These are phyloP conservation scores for Cyrtodaria siliqua DNA, from an alignment of 2,888 invertebrate genomes.

Conservation along the genomic window DNA sequence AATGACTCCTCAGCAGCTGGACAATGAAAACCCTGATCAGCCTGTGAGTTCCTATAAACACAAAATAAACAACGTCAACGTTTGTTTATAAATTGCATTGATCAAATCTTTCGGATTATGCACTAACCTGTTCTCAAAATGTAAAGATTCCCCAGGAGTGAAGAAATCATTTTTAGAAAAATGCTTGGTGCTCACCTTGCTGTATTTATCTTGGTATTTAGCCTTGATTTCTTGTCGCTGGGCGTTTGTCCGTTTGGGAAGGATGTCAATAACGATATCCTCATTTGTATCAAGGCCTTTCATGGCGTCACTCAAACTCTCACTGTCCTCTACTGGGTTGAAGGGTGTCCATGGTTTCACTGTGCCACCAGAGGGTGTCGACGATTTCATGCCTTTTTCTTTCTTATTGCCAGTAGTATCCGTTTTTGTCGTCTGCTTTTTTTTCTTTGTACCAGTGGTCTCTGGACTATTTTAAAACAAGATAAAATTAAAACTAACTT, in stretches of 20 bases:
- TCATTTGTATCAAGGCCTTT: slow-evolving; percentile 77
- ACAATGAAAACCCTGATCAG: too few relatives aligned
- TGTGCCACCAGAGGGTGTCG: slow-evolving; percentile 39
- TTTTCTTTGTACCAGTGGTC: not conserved
- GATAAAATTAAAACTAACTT: too few relatives aligned
- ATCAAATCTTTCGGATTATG: too few relatives aligned
- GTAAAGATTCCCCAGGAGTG: too few relatives aligned
- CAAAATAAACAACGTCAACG: too few relatives aligned
- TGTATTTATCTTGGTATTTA: slow-evolving; percentile 72
- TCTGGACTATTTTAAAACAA: not conserved
- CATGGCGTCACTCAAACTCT: slow-evolving; percentile 76
- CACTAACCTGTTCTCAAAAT: too few relatives aligned
- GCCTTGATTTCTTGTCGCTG: slow-evolving; percentile 78
- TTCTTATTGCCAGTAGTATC: not conserved
- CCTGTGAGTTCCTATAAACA: too few relatives aligned
- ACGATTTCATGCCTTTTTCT: slow-evolving; percentile 8
- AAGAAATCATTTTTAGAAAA: too few relatives aligned
- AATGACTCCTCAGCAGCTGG: too few relatives aligned
- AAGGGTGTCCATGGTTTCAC: slow-evolving; percentile 61
- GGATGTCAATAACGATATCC: slow-evolving; percentile 73
- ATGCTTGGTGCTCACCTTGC: slow-evolving; percentile 56
- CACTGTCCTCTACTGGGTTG: slow-evolving; percentile 72
- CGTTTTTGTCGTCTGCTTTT: slow-evolving; percentile 23
- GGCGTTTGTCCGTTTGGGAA: slow-evolving; percentile 72
- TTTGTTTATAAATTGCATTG: too few relatives aligned